phyloP scores from a whole-genome alignment of 2,113 vertebrate genomes.

The Entelurus aequoreus region DNA sequence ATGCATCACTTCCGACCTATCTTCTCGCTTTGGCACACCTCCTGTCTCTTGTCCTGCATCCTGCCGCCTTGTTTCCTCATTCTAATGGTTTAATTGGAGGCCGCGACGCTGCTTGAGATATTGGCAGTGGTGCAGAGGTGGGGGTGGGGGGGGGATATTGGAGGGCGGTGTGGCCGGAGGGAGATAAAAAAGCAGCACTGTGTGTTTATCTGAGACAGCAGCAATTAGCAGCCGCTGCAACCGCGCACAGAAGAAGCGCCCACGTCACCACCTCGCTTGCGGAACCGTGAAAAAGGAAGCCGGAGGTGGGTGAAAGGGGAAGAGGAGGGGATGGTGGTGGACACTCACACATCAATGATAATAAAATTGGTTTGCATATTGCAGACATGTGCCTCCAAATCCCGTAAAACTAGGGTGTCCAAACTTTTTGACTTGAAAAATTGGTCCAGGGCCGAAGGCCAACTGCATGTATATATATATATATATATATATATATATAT shows the following conservation, averaged over 20 bases:
- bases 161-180: conserved; percentile 41
- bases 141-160: conserved; percentile 33
- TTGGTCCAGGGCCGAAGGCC: no score
- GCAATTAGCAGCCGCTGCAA: conserved; percentile 57
- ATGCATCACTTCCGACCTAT: conserved; percentile 54
- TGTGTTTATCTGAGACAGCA: conserved; percentile 56
- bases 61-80: conserved; percentile 29
- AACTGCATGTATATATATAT: no score
- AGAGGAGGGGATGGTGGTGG: conserved; percentile 20
- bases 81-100: conserved; percentile 62
- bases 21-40: conserved; percentile 39
- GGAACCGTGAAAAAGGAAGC: conserved; percentile 19
- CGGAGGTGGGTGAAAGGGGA: conserved; percentile 11
- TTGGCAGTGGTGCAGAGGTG: conserved; percentile 15
- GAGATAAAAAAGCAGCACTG: conserved; percentile 51
- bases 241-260: conserved; percentile 35
- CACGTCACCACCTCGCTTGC: conserved; percentile 38
- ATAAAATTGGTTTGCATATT: neutral
- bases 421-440: no score
- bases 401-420: no score
- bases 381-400: no score
- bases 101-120: conserved; percentile 44
- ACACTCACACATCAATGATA: conserved; percentile 11
- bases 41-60: conserved; percentile 12
- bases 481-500: no score